Evolutionary conservation across 2,888 invertebrate species (phyloP).

Genomic region (Yponomeuta plumbellus): DNA sequence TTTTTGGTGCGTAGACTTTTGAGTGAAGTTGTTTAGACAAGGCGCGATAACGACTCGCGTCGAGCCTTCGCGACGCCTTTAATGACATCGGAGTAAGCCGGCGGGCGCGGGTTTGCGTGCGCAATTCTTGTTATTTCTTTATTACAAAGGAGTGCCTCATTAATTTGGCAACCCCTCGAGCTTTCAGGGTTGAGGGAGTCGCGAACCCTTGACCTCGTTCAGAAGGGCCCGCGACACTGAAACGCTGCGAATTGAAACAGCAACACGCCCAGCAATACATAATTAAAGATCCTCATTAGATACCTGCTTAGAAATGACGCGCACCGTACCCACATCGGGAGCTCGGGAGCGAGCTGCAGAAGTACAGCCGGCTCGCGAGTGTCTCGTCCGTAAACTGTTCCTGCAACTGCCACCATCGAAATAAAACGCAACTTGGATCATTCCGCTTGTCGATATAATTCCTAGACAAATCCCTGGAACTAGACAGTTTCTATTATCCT

Average conservation of each 20-base stretch:
- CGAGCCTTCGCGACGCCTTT: constrained; percentile 66
- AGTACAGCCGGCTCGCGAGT: constrained; percentile 21
- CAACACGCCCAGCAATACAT: constrained; percentile 71
- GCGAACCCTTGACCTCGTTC: constrained; percentile 74
- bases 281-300: constrained; percentile 73
- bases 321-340: constrained; percentile 24
- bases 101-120: constrained; percentile 69
- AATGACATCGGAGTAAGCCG: constrained; percentile 63
- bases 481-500: constrained; percentile 72
- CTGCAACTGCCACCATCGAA: constrained; percentile 36
- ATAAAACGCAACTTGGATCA: constrained; percentile 67
- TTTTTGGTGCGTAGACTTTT: constrained; percentile 36
- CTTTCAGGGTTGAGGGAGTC: constrained; percentile 61
- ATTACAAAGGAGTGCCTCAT: constrained; percentile 78
- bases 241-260: constrained; percentile 60
- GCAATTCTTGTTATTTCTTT: constrained; percentile 77
- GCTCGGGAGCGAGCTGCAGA: background rate
- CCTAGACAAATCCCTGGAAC: constrained; percentile 56
- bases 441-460: constrained; percentile 62
- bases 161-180: constrained; percentile 74
- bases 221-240: constrained; percentile 63
- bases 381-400: constrained; percentile 18
- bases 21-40: constrained; percentile 64
- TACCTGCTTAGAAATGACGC: constrained; percentile 51
- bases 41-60: constrained; percentile 65